Percentiles rank a stretch among this genome's conserved stretches.
These are phyloP conservation scores for Ifrita kowaldi DNA, from an alignment of 2,113 vertebrate species.

Conservation along the genomic window DNA sequence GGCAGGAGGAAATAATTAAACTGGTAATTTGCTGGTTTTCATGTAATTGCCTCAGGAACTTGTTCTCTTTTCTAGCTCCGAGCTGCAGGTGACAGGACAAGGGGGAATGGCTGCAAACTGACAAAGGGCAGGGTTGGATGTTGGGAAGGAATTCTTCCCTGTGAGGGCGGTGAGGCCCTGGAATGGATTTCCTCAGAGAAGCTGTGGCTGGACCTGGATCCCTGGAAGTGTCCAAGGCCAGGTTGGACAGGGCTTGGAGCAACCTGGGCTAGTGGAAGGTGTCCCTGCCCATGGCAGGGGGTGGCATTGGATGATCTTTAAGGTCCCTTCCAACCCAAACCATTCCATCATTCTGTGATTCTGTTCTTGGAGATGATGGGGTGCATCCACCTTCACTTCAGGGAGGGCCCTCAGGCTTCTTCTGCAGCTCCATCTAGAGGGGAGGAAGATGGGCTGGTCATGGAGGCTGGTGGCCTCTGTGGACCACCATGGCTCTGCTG, in stretches of 20 bases:
- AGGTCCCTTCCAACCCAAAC: neutral
- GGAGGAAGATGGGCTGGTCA: neutral
- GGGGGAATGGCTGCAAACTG: neutral
- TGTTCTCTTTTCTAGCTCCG: neutral
- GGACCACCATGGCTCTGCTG: neutral
- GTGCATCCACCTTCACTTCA: rapidly evolving
- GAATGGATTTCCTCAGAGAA: neutral
- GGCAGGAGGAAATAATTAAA: neutral
- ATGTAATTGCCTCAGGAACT: neutral
- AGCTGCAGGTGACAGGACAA: neutral
- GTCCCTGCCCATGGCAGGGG: neutral
- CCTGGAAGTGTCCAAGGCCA: neutral
- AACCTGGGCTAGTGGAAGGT: rapidly evolving
- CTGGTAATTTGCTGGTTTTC: neutral
- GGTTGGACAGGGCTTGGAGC: rapidly evolving
- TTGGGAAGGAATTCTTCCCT: neutral
- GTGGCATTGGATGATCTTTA: rapidly evolving
- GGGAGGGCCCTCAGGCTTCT: neutral
- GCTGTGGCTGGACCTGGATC: neutral
- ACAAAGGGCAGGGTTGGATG: neutral
- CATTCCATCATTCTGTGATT: neutral
- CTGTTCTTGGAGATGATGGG: neutral
- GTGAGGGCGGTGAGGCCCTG: neutral
- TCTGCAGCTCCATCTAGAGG: constrained; percentile 30
- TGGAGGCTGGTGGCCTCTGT: neutral